phyloP scores from a whole-genome alignment of 1,140 invertebrate species.

The Acyrthosiphon pisum region DNA sequence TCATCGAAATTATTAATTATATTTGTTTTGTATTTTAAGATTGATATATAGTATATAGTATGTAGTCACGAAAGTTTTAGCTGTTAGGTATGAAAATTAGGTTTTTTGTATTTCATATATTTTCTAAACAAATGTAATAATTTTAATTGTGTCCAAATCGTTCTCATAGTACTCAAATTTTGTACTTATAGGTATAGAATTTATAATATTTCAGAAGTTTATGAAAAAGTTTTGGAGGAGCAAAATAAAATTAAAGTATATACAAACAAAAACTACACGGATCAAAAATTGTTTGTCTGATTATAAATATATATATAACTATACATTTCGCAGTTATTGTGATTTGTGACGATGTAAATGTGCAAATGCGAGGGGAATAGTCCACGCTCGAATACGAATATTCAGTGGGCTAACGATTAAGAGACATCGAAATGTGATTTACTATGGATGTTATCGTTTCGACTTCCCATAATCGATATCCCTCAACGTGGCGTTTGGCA shows the following conservation, averaged over 20 bases:
- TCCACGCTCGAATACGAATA: no score
- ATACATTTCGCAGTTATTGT: no score
- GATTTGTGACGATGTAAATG: neutral
- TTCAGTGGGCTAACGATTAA: no score
- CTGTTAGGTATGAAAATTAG: neutral
- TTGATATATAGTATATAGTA: no score
- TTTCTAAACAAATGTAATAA: neutral
- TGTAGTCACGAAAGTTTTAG: neutral
- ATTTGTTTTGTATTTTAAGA: no score
- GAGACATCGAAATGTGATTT: no score
- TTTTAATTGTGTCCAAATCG: neutral
- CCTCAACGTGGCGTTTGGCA: no score
- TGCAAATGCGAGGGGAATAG: neutral
- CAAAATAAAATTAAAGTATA: neutral
- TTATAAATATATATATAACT: no score
- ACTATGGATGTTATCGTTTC: no score
- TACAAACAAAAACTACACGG: neutral
- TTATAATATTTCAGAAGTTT: neutral
- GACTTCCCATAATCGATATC: no score
- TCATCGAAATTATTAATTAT: no score
- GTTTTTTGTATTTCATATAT: neutral
- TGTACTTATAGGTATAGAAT: neutral
- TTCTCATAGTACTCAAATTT: neutral
- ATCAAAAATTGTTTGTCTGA: no score
- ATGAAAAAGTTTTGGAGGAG: neutral